Conservation (phyloP, 2,113 vertebrate genomes). For the Corynorhinus townsendii region DNA sequence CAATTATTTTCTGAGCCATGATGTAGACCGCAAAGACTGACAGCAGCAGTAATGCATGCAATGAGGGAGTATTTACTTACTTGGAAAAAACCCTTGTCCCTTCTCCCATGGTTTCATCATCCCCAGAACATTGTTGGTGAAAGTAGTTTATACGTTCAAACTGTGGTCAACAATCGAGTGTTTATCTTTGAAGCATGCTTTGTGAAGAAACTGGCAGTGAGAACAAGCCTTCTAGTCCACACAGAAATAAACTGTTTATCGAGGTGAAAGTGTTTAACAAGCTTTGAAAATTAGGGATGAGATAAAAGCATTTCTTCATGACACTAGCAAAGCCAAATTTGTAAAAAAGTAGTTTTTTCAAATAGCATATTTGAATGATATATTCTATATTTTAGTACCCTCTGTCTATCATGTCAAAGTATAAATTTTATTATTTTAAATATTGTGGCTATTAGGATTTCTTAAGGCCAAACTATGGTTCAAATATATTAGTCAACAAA, state of each 20-base stretch:
- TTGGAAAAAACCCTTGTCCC: not conserved
- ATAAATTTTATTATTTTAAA: not conserved
- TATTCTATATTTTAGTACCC: not conserved
- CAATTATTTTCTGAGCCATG: not conserved
- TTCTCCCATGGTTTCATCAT: not conserved
- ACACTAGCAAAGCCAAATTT: not conserved
- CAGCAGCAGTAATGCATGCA: not conserved
- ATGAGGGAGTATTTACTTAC: not conserved
- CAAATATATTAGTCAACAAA: not conserved
- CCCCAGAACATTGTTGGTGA: not conserved
- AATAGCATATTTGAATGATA: not conserved
- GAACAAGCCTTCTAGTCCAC: not conserved
- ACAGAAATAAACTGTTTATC: not conserved
- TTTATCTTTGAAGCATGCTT: not conserved
- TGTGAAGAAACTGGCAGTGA: not conserved
- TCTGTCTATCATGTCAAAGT: not conserved
- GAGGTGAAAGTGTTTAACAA: not conserved
- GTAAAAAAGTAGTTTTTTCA: not conserved
- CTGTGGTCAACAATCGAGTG: not conserved
- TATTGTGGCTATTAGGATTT: not conserved
- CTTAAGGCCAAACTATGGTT: not conserved
- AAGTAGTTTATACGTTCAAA: not conserved
- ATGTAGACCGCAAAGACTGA: not conserved
- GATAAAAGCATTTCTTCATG: not conserved
- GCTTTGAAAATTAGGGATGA: not conserved